Evolutionary conservation across 2,888 invertebrate genomes (phyloP).

Genomic region (Idaea dimidiata): DNA sequence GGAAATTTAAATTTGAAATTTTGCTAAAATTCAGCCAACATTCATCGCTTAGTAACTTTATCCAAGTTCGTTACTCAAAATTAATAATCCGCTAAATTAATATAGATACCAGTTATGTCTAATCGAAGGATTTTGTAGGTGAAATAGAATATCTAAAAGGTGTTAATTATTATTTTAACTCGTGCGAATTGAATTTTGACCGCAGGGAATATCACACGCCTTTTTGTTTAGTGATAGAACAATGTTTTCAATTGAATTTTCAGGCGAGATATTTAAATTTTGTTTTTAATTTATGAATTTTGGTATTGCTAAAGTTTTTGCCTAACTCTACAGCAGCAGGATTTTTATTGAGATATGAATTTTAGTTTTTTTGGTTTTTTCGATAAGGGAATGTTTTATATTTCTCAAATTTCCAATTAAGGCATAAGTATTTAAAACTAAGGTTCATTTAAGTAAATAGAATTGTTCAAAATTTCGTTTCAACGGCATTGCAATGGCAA

Average conservation of each 20-base stretch:
- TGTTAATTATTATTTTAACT: slow-evolving; percentile 35
- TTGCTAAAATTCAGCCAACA: slow-evolving; percentile 15
- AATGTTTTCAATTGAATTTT: not conserved
- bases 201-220: slow-evolving; percentile 22
- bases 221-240: not conserved
- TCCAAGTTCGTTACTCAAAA: slow-evolving; percentile 66
- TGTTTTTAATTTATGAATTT: not conserved
- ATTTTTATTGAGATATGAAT: no score
- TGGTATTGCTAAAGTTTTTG: not conserved
- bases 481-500: no score
- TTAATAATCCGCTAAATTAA: slow-evolving; percentile 77
- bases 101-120: slow-evolving; percentile 67
- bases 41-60: slow-evolving; percentile 11
- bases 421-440: no score
- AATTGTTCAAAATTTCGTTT: no score
- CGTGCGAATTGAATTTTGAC: slow-evolving; percentile 22
- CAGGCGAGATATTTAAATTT: not conserved
- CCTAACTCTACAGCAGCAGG: not conserved
- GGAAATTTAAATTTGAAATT: slow-evolving; percentile 17
- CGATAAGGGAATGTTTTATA: no score
- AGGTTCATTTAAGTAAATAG: no score
- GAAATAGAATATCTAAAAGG: slow-evolving; percentile 51
- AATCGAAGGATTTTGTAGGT: slow-evolving; percentile 54
- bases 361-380: no score
- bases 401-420: no score